Conservation (phyloP, 92 coral and sea anemone species). For the Zoanthus sociatus region DNA sequence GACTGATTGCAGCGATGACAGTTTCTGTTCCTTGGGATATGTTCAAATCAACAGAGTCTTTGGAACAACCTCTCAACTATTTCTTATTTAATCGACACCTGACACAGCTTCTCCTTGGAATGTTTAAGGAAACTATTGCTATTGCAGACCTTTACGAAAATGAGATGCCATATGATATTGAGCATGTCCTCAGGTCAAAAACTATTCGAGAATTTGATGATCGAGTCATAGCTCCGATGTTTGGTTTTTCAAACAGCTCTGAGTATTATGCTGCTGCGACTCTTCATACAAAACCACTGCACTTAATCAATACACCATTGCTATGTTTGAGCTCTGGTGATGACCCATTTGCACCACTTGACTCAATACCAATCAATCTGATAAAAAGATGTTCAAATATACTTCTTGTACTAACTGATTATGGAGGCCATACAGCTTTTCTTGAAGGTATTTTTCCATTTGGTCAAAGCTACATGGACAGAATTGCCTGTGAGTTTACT, state of each 20-base stretch:
- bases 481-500: constrained; percentile 73
- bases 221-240: constrained; percentile 89
- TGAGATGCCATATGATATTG: constrained; percentile 52
- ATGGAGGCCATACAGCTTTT: constrained; percentile 94
- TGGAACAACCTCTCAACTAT: constrained; percentile 78
- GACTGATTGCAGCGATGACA: constrained; percentile 78
- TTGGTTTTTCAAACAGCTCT: constrained; percentile 77
- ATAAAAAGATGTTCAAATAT: constrained; percentile 80
- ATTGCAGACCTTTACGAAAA: constrained; percentile 5
- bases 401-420: constrained; percentile 73
- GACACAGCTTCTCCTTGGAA: constrained; percentile 67
- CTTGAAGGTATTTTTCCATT: constrained; percentile 83
- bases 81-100: constrained; percentile 84
- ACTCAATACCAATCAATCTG: constrained; percentile 77
- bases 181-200: constrained; percentile 64
- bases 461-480: constrained; percentile 84
- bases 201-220: constrained; percentile 86
- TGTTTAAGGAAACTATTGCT: constrained; percentile 54
- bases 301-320: constrained; percentile 76
- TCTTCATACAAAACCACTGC: constrained; percentile 79
- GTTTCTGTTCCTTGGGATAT: constrained; percentile 87
- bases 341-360: constrained; percentile 91
- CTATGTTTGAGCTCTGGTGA: constrained; percentile 88
- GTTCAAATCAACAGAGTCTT: constrained; percentile 78
- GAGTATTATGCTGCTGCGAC: constrained; percentile 88